phyloP scores from a whole-genome alignment of 1,140 invertebrate genomes.

The Drosophila varians region DNA sequence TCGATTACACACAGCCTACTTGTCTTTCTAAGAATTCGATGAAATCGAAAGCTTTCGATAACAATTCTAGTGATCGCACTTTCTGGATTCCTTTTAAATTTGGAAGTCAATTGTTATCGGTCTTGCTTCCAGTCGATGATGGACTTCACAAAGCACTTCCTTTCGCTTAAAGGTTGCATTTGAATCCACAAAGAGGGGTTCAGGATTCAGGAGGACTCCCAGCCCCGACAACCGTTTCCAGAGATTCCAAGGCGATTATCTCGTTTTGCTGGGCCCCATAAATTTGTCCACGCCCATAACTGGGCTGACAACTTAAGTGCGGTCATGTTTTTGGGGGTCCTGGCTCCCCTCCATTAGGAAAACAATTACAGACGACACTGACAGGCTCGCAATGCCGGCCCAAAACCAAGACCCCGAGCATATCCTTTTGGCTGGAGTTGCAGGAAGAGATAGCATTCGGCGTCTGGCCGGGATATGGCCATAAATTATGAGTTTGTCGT shows the following conservation, averaged over 20 bases:
- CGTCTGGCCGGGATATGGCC: conserved; percentile 58
- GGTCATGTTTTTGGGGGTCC: conserved; percentile 64
- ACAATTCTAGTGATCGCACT: too few relatives aligned
- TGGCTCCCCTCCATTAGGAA: conserved; percentile 59
- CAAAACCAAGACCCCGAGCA: conserved; percentile 20
- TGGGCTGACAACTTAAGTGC: conserved; percentile 73
- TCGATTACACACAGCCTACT: too few relatives aligned
- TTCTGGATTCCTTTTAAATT: too few relatives aligned
- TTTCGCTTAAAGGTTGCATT: conserved; percentile 4
- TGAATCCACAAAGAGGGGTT: conserved; percentile 9
- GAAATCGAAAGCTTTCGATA: too few relatives aligned
- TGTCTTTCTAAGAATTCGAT: too few relatives aligned
- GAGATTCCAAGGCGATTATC: conserved; percentile 28
- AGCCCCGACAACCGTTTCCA: conserved; percentile 1
- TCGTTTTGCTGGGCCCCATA: conserved; percentile 46
- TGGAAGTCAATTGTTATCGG: too few relatives aligned
- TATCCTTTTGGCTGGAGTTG: conserved; percentile 8
- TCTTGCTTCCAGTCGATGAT: background rate
- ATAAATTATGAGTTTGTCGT: conserved; percentile 76
- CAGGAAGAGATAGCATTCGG: conserved; percentile 60
- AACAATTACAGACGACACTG: conserved; percentile 74
- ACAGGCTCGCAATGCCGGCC: conserved; percentile 36
- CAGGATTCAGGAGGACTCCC: background rate
- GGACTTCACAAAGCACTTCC: background rate
- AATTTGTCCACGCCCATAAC: conserved; percentile 62